Conservation (phyloP, 2,113 vertebrate genomes). For the Onychostoma macrolepis region DNA sequence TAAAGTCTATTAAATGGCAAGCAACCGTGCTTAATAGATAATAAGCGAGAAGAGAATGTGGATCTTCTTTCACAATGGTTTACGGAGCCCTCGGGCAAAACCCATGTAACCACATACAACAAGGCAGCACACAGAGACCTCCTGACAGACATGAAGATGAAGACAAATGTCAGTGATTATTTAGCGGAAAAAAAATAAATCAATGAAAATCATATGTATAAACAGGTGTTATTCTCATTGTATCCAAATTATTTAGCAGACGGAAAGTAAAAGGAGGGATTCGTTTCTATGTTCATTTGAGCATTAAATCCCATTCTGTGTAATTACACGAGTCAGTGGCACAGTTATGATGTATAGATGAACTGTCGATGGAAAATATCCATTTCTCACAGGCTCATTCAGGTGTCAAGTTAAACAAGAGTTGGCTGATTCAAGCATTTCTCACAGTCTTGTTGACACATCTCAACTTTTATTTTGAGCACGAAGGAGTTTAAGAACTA, state of each 20-base stretch:
- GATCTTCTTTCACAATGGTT: conserved; percentile 22
- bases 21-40: neutral
- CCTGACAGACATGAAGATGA: conserved; percentile 15
- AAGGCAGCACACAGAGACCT: neutral
- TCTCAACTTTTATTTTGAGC: neutral
- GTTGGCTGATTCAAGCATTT: neutral
- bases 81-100: conserved; percentile 40
- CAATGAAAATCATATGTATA: neutral
- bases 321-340: neutral
- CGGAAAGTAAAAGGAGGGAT: neutral
- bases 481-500: too few relatives aligned
- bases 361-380: neutral
- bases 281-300: neutral
- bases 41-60: neutral
- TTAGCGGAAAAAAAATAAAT: neutral
- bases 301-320: neutral
- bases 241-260: neutral
- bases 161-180: neutral
- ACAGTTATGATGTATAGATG: neutral
- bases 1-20: neutral
- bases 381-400: neutral
- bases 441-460: neutral
- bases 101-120: conserved; percentile 42
- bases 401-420: neutral
- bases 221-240: neutral